These are phyloP conservation scores for Heliconius aoede DNA, from an alignment of 2,888 invertebrate genomes.

Conservation along the genomic window DNA sequence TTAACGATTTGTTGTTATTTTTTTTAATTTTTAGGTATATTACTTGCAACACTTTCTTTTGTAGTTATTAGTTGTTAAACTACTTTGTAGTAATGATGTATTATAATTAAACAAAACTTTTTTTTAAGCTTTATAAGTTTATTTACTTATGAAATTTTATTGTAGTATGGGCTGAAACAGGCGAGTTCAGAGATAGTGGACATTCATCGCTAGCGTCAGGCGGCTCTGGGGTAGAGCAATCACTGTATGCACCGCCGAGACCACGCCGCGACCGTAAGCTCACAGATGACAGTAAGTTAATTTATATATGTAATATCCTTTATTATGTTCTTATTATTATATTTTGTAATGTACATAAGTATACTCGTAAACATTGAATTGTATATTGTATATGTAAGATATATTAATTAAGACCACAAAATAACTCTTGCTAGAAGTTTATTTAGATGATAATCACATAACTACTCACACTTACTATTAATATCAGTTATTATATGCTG, in stretches of 20 bases:
- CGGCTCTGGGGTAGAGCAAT: constrained; percentile 85
- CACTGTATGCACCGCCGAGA: constrained; percentile 88
- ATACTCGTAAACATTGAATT: too few relatives aligned
- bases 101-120: not conserved
- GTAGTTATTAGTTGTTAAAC: not conserved
- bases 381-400: too few relatives aligned
- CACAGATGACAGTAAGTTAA: constrained; percentile 85
- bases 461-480: too few relatives aligned
- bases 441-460: too few relatives aligned
- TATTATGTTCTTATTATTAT: not conserved
- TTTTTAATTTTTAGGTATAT: not conserved
- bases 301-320: not conserved
- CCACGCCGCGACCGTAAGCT: constrained; percentile 88
- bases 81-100: too few relatives aligned
- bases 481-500: too few relatives aligned
- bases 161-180: constrained; percentile 95
- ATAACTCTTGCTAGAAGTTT: too few relatives aligned
- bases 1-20: too few relatives aligned
- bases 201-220: constrained; percentile 87
- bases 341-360: too few relatives aligned
- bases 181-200: constrained; percentile 93
- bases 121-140: not conserved
- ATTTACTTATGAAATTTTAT: constrained; percentile 54
- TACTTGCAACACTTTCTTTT: not conserved
- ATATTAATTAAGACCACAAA: too few relatives aligned